These are phyloP conservation scores for Neelides folsomi DNA, from an alignment of 2,888 invertebrate species.

Conservation along the genomic window DNA sequence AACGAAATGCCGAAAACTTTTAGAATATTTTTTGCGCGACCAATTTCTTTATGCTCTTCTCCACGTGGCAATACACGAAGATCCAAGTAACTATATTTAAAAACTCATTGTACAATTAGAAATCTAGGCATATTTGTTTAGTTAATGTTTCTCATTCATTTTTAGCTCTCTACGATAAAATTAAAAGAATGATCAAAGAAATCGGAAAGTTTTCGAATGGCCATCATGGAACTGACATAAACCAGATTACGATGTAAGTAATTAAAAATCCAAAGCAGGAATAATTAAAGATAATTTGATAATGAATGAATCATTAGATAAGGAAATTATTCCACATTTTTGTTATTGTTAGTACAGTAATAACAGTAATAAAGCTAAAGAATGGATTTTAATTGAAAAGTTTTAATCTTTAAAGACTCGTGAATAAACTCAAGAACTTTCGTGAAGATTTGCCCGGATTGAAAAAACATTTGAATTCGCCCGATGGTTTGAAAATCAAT, in stretches of 20 bases:
- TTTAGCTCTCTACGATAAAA: constrained; percentile 48
- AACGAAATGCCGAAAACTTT: constrained; percentile 21
- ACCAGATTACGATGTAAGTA: constrained; percentile 19
- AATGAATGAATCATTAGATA: no score
- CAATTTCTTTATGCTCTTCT: constrained; percentile 17
- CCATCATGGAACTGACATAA: constrained; percentile 19
- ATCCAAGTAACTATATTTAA: constrained; percentile 13
- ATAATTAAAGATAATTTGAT: no score
- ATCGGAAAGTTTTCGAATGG: constrained; percentile 41
- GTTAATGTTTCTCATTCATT: constrained; percentile 32
- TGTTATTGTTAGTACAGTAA: no score
- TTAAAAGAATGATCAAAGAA: constrained; percentile 63
- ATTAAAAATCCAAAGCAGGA: neutral
- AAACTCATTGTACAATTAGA: no score
- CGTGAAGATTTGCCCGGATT: constrained; percentile 4
- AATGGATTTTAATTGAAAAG: no score
- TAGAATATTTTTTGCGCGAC: constrained; percentile 22
- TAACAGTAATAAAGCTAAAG: no score
- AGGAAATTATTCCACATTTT: no score
- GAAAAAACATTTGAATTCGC: neutral
- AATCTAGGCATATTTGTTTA: no score
- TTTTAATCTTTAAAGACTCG: constrained; percentile 4
- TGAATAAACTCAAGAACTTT: constrained; percentile 9
- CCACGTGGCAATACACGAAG: constrained; percentile 24
- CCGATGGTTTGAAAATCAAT: no score